phyloP scores from a whole-genome alignment of 2,797 vertebrate species.

The Microcaecilia unicolor region DNA sequence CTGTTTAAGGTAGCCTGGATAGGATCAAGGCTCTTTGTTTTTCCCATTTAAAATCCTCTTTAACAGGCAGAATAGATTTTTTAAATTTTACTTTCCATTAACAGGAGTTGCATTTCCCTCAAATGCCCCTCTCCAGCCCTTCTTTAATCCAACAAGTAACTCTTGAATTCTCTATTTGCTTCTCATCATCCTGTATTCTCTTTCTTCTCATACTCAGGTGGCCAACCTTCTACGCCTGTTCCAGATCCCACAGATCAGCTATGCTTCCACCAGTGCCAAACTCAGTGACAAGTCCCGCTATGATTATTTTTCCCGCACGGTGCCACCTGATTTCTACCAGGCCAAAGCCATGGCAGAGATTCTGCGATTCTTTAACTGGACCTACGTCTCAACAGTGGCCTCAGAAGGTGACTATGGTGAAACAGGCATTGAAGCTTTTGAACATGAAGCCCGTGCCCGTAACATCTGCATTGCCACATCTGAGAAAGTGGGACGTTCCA shows the following conservation, averaged over 20 bases:
- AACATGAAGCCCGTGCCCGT: slow-evolving; percentile 83
- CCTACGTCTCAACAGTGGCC: slow-evolving; percentile 91
- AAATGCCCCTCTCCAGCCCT: too few relatives aligned
- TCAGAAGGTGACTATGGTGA: slow-evolving; percentile 96
- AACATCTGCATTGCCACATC: slow-evolving; percentile 97
- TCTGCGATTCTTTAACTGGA: slow-evolving; percentile 96
- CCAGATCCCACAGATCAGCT: slow-evolving; percentile 98
- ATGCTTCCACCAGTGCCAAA: slow-evolving; percentile 95
- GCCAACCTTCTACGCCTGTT: slow-evolving; percentile 93
- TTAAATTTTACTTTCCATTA: too few relatives aligned
- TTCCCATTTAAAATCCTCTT: too few relatives aligned
- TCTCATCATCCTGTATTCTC: too few relatives aligned
- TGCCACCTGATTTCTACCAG: slow-evolving; percentile 94
- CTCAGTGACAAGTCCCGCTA: slow-evolving; percentile 95
- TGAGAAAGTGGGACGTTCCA: slow-evolving; percentile 91
- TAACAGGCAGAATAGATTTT: too few relatives aligned
- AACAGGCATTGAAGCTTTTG: slow-evolving; percentile 94
- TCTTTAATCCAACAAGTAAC: too few relatives aligned
- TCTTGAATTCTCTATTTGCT: too few relatives aligned
- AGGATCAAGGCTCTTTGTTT: too few relatives aligned
- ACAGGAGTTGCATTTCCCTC: too few relatives aligned
- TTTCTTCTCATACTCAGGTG: slow-evolving; percentile 57
- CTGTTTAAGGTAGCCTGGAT: too few relatives aligned
- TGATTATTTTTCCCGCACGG: slow-evolving; percentile 92
- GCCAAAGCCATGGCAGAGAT: slow-evolving; percentile 97